Percentiles rank a stretch among this genome's conserved stretches.
These are phyloP conservation scores for Mus minutoides DNA, from an alignment of 2,797 vertebrate species.

Conservation along the genomic window DNA sequence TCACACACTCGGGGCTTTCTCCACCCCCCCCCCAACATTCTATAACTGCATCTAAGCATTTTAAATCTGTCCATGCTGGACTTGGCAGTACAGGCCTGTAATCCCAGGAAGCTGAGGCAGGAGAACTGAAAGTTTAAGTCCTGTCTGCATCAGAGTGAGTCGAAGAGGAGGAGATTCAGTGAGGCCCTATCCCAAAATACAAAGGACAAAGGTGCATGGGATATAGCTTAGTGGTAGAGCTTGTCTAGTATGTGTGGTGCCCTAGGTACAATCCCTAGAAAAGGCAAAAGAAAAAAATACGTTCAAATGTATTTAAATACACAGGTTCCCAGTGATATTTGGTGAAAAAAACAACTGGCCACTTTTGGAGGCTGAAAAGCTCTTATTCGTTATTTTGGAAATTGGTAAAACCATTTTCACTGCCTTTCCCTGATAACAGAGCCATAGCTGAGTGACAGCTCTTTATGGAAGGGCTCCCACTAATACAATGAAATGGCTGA, in stretches of 20 bases:
- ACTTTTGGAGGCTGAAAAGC: background rate
- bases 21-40: background rate
- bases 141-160: background rate
- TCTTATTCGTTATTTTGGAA: slow-evolving; percentile 11
- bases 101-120: background rate
- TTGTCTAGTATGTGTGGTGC: background rate
- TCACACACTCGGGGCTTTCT: too few species aligned
- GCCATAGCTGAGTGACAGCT: background rate
- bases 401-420: background rate
- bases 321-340: background rate
- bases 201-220: background rate
- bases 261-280: background rate
- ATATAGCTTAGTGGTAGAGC: background rate
- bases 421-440: slow-evolving; percentile 25
- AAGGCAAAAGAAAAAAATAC: background rate
- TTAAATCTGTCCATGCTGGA: background rate
- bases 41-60: background rate
- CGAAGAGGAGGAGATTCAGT: background rate
- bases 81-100: background rate
- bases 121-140: background rate
- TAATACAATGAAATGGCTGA: slow-evolving; percentile 55
- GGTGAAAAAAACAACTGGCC: background rate
- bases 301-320: slow-evolving; percentile 23
- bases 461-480: slow-evolving; percentile 47
- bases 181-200: background rate